phyloP scores from a whole-genome alignment of 2,888 invertebrate species.

The Abrostola triplasia region DNA sequence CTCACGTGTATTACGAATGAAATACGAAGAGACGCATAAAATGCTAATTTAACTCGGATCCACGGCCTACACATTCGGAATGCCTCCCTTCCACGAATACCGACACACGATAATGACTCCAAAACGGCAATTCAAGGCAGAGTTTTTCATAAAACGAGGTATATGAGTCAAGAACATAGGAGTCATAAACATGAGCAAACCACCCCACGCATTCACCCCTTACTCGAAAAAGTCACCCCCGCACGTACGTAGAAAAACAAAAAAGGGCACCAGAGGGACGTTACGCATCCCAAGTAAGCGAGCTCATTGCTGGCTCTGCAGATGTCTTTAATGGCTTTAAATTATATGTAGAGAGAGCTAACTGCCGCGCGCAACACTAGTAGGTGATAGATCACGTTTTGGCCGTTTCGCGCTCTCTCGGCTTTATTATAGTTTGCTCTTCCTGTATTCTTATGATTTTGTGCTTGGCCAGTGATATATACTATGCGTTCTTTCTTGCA shows the following conservation, averaged over 20 bases:
- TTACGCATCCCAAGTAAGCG: conserved; percentile 86
- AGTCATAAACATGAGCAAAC: conserved; percentile 81
- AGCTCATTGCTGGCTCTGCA: conserved; percentile 86
- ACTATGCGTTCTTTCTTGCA: background rate
- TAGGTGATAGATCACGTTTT: conserved; percentile 80
- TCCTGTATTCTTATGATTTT: conserved; percentile 29
- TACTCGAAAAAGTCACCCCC: conserved; percentile 87
- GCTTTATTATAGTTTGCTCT: conserved; percentile 35
- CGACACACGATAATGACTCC: conserved; percentile 77
- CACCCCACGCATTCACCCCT: conserved; percentile 86
- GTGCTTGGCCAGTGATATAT: background rate
- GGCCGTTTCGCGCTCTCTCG: conserved; percentile 48
- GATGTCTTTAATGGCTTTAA: conserved; percentile 89
- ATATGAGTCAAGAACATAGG: conserved; percentile 86
- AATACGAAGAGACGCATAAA: conserved; percentile 60
- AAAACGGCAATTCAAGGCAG: conserved; percentile 78
- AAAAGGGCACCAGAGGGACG: conserved; percentile 86
- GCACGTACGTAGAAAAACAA: conserved; percentile 85
- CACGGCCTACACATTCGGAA: conserved; percentile 59
- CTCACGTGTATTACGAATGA: conserved; percentile 50
- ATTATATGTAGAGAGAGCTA: conserved; percentile 87
- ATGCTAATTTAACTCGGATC: conserved; percentile 67
- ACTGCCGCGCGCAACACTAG: conserved; percentile 74
- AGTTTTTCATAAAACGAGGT: conserved; percentile 85
- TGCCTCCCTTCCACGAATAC: conserved; percentile 66